A percentile compares a stretch with the other conserved stretches of the same genome.
Conservation (phyloP, 2,888 invertebrate species). For the Torymus texanus region DNA sequence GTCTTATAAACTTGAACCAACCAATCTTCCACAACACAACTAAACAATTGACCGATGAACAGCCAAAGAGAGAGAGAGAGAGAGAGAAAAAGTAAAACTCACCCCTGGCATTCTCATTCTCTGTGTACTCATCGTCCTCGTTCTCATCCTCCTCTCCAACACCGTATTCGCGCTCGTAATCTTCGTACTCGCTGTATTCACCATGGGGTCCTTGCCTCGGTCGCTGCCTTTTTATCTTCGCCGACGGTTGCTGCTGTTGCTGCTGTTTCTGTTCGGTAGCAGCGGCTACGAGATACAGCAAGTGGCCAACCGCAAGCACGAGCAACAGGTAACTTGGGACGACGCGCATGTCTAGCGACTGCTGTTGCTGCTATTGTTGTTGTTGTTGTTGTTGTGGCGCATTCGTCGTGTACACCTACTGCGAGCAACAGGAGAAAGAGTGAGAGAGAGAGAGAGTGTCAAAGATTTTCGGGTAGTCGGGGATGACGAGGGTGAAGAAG, state of each 20-base stretch:
- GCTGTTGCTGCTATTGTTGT: too few species aligned
- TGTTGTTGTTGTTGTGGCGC: too few species aligned
- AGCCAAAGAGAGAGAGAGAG: too few species aligned
- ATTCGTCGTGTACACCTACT: too few species aligned
- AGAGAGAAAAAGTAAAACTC: not conserved
- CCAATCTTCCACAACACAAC: too few species aligned
- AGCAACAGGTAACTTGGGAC: slow-evolving; percentile 38
- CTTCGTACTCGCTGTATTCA: slow-evolving; percentile 65
- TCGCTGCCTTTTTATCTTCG: slow-evolving; percentile 48
- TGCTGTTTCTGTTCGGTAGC: not conserved
- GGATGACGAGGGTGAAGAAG: too few species aligned
- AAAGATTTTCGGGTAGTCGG: too few species aligned
- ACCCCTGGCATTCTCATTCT: slow-evolving; percentile 61
- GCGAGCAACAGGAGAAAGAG: too few species aligned
- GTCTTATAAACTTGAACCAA: too few species aligned
- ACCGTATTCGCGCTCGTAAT: slow-evolving; percentile 64
- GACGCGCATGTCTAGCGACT: too few species aligned
- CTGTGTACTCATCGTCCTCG: slow-evolving; percentile 62
- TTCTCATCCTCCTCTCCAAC: slow-evolving; percentile 67
- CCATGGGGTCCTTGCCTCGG: slow-evolving; percentile 32
- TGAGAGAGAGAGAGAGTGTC: too few species aligned
- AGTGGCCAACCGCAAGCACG: not conserved
- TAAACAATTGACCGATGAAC: not conserved
- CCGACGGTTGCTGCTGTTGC: slow-evolving; percentile 52
- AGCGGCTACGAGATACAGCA: not conserved